phyloP scores from a whole-genome alignment of 2,113 vertebrate species.

The Gymnobelideus leadbeateri region DNA sequence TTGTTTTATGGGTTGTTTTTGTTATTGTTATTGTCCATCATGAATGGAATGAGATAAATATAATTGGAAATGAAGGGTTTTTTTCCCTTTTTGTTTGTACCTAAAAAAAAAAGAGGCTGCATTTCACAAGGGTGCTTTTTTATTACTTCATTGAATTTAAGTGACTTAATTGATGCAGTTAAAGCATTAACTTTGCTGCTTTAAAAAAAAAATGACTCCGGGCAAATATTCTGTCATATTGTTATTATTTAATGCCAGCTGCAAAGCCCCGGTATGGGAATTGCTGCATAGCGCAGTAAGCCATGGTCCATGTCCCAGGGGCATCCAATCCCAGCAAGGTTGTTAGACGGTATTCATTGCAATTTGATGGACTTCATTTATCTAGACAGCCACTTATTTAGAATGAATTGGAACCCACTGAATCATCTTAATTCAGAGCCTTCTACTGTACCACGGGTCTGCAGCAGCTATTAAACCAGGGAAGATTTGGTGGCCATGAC shows the following conservation, averaged over 20 bases:
- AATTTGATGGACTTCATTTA: slow-evolving; percentile 81
- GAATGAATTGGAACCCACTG: slow-evolving; percentile 78
- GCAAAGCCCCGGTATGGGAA: slow-evolving; percentile 24
- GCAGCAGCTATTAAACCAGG: slow-evolving; percentile 73
- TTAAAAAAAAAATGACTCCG: slow-evolving; percentile 68
- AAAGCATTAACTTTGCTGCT: slow-evolving; percentile 70
- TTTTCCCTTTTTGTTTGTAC: slow-evolving; percentile 18
- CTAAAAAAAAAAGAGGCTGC: slow-evolving; percentile 21
- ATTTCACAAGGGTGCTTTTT: slow-evolving; percentile 59
- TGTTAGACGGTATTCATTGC: slow-evolving; percentile 79
- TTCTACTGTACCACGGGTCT: slow-evolving; percentile 61
- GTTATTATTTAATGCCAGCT: slow-evolving; percentile 63
- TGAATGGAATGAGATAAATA: slow-evolving; percentile 42
- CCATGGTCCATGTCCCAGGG: slow-evolving; percentile 68
- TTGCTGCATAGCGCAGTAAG: slow-evolving; percentile 55
- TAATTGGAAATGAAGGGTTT: slow-evolving; percentile 57
- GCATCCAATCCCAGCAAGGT: slow-evolving; percentile 71
- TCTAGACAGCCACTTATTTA: slow-evolving; percentile 81
- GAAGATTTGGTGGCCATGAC: slow-evolving; percentile 64
- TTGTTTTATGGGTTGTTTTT: neutral
- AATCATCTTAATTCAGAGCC: slow-evolving; percentile 79
- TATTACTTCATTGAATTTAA: slow-evolving; percentile 69
- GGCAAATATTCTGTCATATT: slow-evolving; percentile 68
- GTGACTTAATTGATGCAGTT: slow-evolving; percentile 75
- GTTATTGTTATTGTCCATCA: neutral